Evolutionary conservation across 2,888 invertebrate genomes (phyloP).

Genomic region (Agriopis marginaria): DNA sequence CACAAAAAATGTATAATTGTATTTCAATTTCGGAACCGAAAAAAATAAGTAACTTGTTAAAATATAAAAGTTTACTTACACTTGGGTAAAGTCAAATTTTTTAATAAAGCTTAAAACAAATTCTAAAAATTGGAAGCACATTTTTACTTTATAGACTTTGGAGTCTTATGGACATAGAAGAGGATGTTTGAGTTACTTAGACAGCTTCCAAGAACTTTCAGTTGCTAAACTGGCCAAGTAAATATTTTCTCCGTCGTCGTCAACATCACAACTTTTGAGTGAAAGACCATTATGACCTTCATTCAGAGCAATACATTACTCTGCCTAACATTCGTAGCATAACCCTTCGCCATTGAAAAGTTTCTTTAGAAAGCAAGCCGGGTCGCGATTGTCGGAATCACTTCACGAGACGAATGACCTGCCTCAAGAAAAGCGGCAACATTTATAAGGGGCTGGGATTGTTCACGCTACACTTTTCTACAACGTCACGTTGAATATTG

Average conservation of each 20-base stretch:
- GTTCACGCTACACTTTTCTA: conserved; percentile 30
- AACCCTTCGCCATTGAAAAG: conserved; percentile 35
- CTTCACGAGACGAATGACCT: conserved; percentile 48
- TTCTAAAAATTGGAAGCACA: too few relatives aligned
- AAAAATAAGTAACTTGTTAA: too few relatives aligned
- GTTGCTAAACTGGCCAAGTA: background rate
- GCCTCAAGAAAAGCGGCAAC: conserved; percentile 39
- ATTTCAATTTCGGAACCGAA: too few relatives aligned
- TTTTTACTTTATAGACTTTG: too few relatives aligned
- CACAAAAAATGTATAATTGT: too few relatives aligned
- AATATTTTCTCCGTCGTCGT: background rate
- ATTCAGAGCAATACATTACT: conserved; percentile 21
- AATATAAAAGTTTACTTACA: too few relatives aligned
- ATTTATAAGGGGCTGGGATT: conserved; percentile 48
- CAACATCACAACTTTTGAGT: conserved; percentile 22
- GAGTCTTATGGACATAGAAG: too few relatives aligned
- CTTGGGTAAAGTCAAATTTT: too few relatives aligned
- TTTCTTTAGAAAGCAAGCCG: conserved; percentile 37
- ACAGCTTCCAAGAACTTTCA: background rate
- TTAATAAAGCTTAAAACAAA: too few relatives aligned
- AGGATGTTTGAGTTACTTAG: background rate
- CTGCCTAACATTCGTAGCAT: conserved; percentile 17
- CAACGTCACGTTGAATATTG: background rate
- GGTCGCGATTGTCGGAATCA: conserved; percentile 38
- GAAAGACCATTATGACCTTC: conserved; percentile 22